phyloP scores from a whole-genome alignment of 2,113 vertebrate genomes.

The Petrocephalus zakoni region DNA sequence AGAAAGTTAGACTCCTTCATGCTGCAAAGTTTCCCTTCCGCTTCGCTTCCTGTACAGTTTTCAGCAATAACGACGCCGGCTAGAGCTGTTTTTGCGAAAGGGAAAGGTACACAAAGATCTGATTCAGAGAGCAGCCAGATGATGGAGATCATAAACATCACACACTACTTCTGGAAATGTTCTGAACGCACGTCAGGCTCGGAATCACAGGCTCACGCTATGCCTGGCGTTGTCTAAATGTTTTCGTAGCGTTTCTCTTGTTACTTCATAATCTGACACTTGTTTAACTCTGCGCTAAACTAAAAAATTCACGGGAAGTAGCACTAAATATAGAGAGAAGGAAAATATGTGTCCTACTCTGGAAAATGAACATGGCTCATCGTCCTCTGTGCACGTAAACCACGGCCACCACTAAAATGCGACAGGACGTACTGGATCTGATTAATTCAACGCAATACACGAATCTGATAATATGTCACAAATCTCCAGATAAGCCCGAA shows the following conservation, averaged over 20 bases:
- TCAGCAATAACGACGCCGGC: background rate
- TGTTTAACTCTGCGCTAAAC: background rate
- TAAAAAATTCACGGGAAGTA: background rate
- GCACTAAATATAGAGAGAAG: background rate
- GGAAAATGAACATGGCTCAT: background rate
- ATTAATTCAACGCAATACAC: background rate
- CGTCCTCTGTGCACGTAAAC: background rate
- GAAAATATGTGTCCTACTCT: background rate
- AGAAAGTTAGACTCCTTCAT: background rate
- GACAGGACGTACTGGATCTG: background rate
- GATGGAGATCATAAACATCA: background rate
- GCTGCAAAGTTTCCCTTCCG: background rate
- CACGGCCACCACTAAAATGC: background rate
- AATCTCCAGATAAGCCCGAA: background rate
- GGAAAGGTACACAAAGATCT: background rate
- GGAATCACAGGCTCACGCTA: background rate
- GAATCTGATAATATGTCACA: background rate
- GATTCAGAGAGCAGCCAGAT: background rate
- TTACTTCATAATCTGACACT: constrained; percentile 11
- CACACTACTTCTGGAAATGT: background rate
- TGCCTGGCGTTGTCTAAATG: background rate
- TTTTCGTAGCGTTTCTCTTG: background rate
- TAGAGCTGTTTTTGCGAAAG: background rate
- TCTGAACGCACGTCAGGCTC: background rate
- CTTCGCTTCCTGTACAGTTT: background rate